Evolutionary conservation across 2,113 vertebrate genomes (phyloP).

Genomic region (Cyphomyrus discorhynchus): DNA sequence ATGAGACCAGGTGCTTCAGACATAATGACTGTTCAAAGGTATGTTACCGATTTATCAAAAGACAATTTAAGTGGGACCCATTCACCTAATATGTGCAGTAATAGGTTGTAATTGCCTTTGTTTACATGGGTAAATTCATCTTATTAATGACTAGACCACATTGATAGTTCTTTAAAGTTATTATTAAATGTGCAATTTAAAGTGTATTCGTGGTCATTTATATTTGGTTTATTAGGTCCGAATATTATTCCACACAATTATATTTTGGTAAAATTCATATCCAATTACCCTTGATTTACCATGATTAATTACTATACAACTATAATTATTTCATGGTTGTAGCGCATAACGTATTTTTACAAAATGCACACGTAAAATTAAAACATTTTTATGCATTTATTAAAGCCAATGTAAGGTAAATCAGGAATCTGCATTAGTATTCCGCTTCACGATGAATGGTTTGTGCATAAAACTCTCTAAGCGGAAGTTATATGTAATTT

Average conservation of each 20-base stretch:
- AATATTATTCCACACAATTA: neutral
- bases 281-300: neutral
- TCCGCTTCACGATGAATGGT: neutral
- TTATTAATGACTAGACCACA: slow-evolving; percentile 50
- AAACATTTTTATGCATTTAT: neutral
- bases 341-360: neutral
- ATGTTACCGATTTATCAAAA: slow-evolving; percentile 4
- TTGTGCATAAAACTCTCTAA: neutral
- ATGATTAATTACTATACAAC: slow-evolving; percentile 39
- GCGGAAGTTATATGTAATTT: neutral
- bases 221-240: neutral
- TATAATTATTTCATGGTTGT: neutral
- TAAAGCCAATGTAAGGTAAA: neutral
- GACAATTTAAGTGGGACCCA: slow-evolving; percentile 36
- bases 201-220: neutral
- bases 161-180: slow-evolving; percentile 39
- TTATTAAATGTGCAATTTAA: neutral
- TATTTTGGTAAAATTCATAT: neutral
- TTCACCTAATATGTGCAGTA: slow-evolving; percentile 57
- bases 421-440: neutral
- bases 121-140: slow-evolving; percentile 55
- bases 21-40: slow-evolving; percentile 8
- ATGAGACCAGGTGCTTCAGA: neutral
- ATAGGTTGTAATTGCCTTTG: slow-evolving; percentile 64
- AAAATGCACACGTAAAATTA: neutral